phyloP scores from a whole-genome alignment of 2,113 vertebrate genomes.

The Leptosomus discolor region DNA sequence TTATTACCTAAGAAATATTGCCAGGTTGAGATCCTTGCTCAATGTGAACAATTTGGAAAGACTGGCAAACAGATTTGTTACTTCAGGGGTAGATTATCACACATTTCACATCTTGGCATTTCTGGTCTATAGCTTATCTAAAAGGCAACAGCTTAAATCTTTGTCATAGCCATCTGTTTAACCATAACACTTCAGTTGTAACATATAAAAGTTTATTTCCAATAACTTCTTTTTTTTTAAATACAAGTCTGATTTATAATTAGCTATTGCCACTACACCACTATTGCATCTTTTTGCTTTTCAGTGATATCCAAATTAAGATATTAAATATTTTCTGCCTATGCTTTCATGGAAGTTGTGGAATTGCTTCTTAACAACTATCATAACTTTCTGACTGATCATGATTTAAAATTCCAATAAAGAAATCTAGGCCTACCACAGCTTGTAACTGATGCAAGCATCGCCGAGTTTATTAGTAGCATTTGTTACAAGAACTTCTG shows the following conservation, averaged over 20 bases:
- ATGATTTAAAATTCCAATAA: neutral
- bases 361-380: neutral
- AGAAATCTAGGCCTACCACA: neutral
- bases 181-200: neutral
- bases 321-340: neutral
- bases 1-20: neutral
- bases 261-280: neutral
- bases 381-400: neutral
- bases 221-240: neutral
- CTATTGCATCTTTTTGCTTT: neutral
- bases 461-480: neutral
- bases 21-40: neutral
- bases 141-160: neutral
- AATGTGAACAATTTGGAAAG: neutral
- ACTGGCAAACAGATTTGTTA: slow-evolving; percentile 18
- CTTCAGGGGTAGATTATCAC: neutral
- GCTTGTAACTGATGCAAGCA: neutral
- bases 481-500: neutral
- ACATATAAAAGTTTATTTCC: neutral
- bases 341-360: neutral
- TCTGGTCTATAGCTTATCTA: neutral
- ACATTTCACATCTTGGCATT: neutral
- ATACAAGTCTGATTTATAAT: neutral
- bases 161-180: neutral
- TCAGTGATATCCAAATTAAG: neutral